Percentiles rank a stretch among this genome's conserved stretches.
These are phyloP conservation scores for Hyperoplus immaculatus DNA, from an alignment of 2,797 vertebrate genomes.

Conservation along the genomic window DNA sequence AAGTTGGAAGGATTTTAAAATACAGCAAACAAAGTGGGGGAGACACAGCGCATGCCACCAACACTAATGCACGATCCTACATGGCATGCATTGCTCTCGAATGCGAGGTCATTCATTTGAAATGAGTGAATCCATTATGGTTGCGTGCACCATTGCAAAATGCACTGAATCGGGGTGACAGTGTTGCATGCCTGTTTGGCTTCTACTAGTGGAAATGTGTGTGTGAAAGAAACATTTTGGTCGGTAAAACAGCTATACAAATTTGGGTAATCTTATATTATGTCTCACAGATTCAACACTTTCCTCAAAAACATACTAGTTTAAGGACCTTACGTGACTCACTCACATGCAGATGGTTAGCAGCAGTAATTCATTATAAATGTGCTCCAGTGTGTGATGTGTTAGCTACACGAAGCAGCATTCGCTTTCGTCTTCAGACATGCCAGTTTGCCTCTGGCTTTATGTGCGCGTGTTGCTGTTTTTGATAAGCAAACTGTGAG, in stretches of 20 bases:
- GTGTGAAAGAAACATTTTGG: constrained; percentile 1
- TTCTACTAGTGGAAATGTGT: background rate
- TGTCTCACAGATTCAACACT: background rate
- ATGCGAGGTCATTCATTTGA: constrained; percentile 55
- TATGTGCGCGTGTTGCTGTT: constrained; percentile 31
- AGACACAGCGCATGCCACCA: background rate
- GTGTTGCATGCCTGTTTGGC: constrained; percentile 21
- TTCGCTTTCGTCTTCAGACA: constrained; percentile 23
- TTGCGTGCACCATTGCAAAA: constrained; percentile 8
- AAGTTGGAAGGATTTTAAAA: constrained; percentile 8
- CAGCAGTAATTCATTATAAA: constrained; percentile 34
- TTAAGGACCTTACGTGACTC: background rate
- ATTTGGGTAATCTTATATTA: background rate
- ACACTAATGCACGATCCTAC: background rate
- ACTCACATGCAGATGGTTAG: constrained; percentile 1
- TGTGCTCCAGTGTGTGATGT: background rate
- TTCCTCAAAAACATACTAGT: background rate
- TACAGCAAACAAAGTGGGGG: background rate
- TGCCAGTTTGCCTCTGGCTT: constrained; percentile 29
- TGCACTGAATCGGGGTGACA: constrained; percentile 32
- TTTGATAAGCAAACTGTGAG: constrained; percentile 34
- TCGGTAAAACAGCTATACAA: background rate
- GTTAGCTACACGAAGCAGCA: constrained; percentile 10
- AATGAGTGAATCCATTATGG: constrained; percentile 53
- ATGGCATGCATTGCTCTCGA: constrained; percentile 27